Conservation (phyloP, 2,113 vertebrate genomes). For the Chloebia gouldiae region DNA sequence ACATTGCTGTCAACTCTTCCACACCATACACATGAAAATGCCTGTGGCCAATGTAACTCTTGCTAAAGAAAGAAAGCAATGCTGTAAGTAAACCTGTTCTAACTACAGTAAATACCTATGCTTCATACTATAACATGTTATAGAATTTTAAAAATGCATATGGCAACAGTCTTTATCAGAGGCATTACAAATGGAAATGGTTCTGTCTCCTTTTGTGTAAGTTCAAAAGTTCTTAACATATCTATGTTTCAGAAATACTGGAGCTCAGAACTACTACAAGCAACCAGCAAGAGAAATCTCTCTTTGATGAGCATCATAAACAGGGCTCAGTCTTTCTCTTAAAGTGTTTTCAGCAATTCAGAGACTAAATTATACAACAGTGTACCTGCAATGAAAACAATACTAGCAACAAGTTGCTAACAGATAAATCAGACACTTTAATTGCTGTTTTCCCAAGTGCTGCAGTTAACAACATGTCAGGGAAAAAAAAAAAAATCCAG, state of each 20-base stretch:
- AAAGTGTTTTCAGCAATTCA: neutral
- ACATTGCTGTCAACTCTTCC: neutral
- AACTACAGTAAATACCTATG: neutral
- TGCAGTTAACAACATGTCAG: fast-evolving
- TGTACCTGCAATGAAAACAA: neutral
- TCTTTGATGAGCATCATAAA: neutral
- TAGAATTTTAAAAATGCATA: fast-evolving
- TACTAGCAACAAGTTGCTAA: neutral
- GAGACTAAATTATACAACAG: neutral
- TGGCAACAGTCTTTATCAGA: fast-evolving
- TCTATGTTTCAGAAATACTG: neutral
- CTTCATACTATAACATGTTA: fast-evolving
- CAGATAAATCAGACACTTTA: neutral
- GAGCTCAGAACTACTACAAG: neutral
- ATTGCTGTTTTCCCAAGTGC: neutral
- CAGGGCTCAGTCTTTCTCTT: neutral
- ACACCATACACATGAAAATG: neutral
- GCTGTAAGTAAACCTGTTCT: neutral
- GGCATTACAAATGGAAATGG: neutral
- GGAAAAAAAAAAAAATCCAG: neutral
- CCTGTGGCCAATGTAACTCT: neutral
- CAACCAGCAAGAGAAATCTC: neutral
- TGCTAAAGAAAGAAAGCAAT: neutral
- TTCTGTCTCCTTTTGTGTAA: neutral
- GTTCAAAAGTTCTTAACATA: neutral